These are phyloP conservation scores for Hyperopisus bebe DNA, from an alignment of 2,113 vertebrate species.

Conservation along the genomic window DNA sequence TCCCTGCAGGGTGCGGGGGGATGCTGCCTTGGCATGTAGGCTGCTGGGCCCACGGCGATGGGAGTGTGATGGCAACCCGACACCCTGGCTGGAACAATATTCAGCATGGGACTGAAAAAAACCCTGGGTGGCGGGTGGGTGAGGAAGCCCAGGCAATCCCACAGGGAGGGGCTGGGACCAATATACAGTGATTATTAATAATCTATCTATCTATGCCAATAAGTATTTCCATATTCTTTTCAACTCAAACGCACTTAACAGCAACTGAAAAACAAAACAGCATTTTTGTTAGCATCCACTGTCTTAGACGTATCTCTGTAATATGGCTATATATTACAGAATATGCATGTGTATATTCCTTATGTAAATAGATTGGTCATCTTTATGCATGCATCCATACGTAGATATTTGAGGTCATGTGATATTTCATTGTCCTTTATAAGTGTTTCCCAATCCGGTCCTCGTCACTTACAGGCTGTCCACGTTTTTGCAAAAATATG, in stretches of 20 bases:
- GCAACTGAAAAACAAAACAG: not conserved
- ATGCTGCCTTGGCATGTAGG: not conserved
- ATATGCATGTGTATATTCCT: not conserved
- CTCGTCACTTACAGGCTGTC: too few relatives aligned
- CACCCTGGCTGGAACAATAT: not conserved
- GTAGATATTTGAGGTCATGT: not conserved
- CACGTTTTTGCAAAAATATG: too few relatives aligned
- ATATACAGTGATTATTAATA: not conserved
- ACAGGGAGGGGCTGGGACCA: not conserved
- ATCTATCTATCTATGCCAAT: not conserved
- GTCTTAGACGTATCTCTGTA: too few relatives aligned
- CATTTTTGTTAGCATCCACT: too few relatives aligned
- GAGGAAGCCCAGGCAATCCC: not conserved
- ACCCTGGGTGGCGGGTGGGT: not conserved
- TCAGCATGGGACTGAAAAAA: not conserved
- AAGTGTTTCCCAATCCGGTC: too few relatives aligned
- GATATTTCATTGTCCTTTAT: not conserved
- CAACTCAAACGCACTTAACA: not conserved
- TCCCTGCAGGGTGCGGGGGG: not conserved
- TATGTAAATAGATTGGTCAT: not conserved
- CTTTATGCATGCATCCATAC: not conserved
- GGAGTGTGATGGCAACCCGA: not conserved
- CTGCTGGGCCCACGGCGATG: not conserved
- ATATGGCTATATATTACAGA: too few relatives aligned
- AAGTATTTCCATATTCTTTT: not conserved